Evolutionary conservation across 2,888 invertebrate species (phyloP), one percentile per base, ranked within the genome.

Genomic region (Isoperla grammatica): DNA sequence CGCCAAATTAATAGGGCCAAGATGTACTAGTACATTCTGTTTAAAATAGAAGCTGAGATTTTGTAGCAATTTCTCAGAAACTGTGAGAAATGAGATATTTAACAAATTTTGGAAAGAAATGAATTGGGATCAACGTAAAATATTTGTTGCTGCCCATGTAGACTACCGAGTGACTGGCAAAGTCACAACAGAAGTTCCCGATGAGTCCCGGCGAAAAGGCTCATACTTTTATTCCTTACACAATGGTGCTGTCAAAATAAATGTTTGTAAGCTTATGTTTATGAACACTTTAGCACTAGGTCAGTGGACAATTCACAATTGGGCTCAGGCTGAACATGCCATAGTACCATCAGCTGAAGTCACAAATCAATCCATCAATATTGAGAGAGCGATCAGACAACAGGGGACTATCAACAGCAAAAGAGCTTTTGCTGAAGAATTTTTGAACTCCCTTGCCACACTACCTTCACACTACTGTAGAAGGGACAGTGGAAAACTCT

Each of bases 391-490:
- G 15, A 8, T 8, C 4, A 4, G 8, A 8, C 29, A 29, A 8
- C 29, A 45, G 17, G 15, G 45, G 2, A 11, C 2, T 3, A 15
- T 8, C 12, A 40, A 43, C 8, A 5, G 19, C 6, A 19, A 29
- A 29, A 29, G n/a, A 11, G 17, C 4, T 3, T 13, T 11, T 45
- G 20, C 23, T 12, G 19, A 56, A 42, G 19, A 2, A 2, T 46
- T 57, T 49, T 48, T 46, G 19, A 15, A 45, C 20, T 48, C 46
- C 22, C 20, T 29, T 1, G 9, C 37, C 11, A 48, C 22, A 48
- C 15, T 58, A 37, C 42, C 49, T 20, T 66, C 67, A 3, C 68
- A 68, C 56, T 68, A 67, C 58, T 67, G 67, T 59, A 58, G 64
- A 59, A 53, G 58, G 49, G 54, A 60, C 42, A 59, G 60, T 40